These are phyloP conservation scores for Natator depressus DNA, from an alignment of 2,113 vertebrate species.

Conservation along the genomic window DNA sequence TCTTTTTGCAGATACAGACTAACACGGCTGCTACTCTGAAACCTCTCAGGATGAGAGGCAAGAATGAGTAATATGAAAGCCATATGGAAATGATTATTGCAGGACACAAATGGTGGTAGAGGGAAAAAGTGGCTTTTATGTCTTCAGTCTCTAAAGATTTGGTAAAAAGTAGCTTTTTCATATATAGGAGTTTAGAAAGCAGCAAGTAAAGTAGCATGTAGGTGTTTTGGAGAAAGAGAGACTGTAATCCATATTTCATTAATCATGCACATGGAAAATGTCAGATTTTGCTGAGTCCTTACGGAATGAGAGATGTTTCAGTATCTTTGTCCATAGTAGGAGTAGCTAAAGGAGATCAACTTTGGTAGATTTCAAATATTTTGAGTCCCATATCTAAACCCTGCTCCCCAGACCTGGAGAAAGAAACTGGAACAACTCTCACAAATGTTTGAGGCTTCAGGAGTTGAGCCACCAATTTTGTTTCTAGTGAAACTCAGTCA, in stretches of 20 bases:
- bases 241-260: background rate
- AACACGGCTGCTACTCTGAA: too few species aligned
- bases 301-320: background rate
- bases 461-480: background rate
- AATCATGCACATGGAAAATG: background rate
- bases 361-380: background rate
- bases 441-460: background rate
- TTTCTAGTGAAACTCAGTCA: background rate
- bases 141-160: background rate
- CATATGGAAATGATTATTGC: background rate
- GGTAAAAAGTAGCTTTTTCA: background rate
- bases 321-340: background rate
- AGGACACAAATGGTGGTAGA: background rate
- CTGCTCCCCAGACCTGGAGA: background rate
- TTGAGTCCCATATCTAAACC: background rate
- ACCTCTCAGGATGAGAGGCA: background rate
- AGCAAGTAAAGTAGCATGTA: background rate
- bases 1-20: too few species aligned
- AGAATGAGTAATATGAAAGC: background rate
- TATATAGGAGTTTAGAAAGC: background rate
- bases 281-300: background rate
- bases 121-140: background rate
- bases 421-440: background rate
- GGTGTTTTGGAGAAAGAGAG: background rate
- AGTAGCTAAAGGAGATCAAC: background rate